phyloP scores from a whole-genome alignment of 2,888 invertebrate genomes.

The Steinernema carpocapsae region DNA sequence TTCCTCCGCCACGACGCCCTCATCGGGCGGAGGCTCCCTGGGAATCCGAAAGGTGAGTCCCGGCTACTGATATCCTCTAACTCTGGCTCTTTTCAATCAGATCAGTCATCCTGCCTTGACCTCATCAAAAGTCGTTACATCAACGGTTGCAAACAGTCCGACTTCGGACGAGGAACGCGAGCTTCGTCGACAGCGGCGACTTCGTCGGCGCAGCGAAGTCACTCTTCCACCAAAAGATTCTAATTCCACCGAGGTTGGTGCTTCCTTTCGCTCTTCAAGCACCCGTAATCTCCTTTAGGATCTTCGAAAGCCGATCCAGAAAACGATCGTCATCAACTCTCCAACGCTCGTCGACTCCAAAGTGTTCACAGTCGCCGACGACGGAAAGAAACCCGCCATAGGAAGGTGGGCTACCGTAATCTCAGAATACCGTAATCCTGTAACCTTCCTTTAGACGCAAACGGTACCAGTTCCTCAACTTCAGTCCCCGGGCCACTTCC shows the following conservation, averaged over 20 bases:
- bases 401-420: constrained; percentile 7
- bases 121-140: constrained; percentile 34
- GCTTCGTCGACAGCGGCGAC: constrained; percentile 41
- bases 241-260: constrained; percentile 4
- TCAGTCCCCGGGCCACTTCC: constrained; percentile 59
- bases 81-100: constrained; percentile 34
- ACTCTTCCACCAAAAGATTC: constrained; percentile 30
- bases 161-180: constrained; percentile 43
- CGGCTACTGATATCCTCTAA: neutral
- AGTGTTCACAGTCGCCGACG: constrained; percentile 25
- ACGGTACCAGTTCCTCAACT: constrained; percentile 65
- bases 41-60: constrained; percentile 19
- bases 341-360: constrained; percentile 25
- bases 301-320: neutral
- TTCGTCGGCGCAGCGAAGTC: constrained; percentile 39
- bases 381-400: constrained; percentile 15
- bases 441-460: constrained; percentile 52
- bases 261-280: neutral
- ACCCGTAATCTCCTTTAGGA: neutral
- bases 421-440: neutral
- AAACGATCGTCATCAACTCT: constrained; percentile 24
- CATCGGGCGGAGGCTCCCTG: constrained; percentile 23
- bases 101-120: constrained; percentile 34
- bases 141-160: constrained; percentile 35
- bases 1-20: constrained; percentile 32